phyloP scores from a whole-genome alignment of 2,888 invertebrate species.

The Drosophila longiperda region DNA sequence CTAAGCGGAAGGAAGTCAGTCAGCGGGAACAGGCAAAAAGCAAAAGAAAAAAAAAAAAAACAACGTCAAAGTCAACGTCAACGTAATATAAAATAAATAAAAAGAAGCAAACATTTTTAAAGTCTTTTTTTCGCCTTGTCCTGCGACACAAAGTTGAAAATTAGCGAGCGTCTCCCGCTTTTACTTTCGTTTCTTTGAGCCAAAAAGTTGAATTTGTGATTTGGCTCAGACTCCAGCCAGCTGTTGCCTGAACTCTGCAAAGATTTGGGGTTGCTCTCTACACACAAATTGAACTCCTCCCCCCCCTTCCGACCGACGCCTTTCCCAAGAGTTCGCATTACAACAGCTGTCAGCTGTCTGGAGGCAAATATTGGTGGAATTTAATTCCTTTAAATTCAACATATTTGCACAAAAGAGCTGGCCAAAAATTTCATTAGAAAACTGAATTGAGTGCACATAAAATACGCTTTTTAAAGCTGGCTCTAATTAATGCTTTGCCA shows the following conservation, averaged over 20 bases:
- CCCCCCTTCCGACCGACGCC: too few species aligned
- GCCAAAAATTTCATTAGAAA: not conserved
- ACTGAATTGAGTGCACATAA: not conserved
- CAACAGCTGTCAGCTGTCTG: conserved; percentile 36
- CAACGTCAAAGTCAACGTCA: conserved; percentile 60
- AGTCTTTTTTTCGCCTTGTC: conserved; percentile 18
- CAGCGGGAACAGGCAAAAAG: conserved; percentile 38
- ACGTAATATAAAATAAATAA: conserved; percentile 74
- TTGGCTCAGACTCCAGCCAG: conserved; percentile 49
- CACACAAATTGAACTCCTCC: not conserved
- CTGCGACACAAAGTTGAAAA: conserved; percentile 65
- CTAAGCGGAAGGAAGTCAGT: conserved; percentile 83
- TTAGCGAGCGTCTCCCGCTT: conserved; percentile 76
- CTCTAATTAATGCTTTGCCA: not conserved
- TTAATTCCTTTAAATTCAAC: conserved; percentile 61
- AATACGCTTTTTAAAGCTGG: not conserved
- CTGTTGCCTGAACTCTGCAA: conserved; percentile 43
- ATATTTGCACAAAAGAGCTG: conserved; percentile 26
- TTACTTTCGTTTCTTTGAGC: conserved; percentile 50
- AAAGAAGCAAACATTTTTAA: conserved; percentile 63
- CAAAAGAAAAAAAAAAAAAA: not conserved
- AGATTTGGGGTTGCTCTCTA: not conserved
- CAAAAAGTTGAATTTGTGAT: conserved; percentile 57
- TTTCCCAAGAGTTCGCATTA: not conserved
- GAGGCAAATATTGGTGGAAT: conserved; percentile 38